Percentiles rank a stretch among this genome's conserved stretches.
Conservation (phyloP, 2,113 vertebrate genomes). For the Fregetta grallaria region DNA sequence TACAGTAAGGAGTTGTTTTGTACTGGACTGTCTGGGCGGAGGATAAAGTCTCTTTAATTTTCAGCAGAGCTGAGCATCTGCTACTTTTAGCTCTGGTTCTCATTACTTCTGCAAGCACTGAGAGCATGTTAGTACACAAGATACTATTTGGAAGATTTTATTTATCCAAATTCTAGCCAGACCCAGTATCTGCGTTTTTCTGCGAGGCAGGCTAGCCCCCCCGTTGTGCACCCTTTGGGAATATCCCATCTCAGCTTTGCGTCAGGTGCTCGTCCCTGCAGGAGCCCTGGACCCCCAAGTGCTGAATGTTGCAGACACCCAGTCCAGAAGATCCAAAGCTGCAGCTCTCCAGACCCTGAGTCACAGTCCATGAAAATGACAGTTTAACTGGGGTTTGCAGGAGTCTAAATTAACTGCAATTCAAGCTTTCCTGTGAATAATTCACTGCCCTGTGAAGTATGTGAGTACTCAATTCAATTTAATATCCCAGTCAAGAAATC, state of each 20-base stretch:
- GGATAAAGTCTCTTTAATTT: not conserved
- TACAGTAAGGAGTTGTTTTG: not conserved
- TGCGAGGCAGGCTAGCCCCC: not conserved
- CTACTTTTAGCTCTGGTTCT: not conserved
- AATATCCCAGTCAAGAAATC: not conserved
- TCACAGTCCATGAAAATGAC: not conserved
- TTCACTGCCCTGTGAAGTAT: not conserved
- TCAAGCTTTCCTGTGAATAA: not conserved
- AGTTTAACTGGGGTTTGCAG: not conserved
- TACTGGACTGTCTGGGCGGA: not conserved
- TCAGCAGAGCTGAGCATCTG: not conserved
- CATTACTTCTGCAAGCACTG: not conserved
- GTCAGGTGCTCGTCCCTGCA: rapidly evolving
- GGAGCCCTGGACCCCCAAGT: too few species aligned
- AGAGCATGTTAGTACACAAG: not conserved
- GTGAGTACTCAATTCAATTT: constrained; percentile 14
- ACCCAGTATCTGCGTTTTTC: not conserved
- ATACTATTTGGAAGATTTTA: not conserved
- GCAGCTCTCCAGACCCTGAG: not conserved
- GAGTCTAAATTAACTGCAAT: not conserved
- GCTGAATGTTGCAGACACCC: not conserved
- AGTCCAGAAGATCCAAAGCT: not conserved
- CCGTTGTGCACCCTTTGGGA: not conserved
- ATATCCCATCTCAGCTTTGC: not conserved
- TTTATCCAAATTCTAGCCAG: not conserved